A percentile compares a stretch with the other conserved stretches of the same genome.
Evolutionary conservation across 2,888 invertebrate genomes (phyloP).

Genomic region (Tribolium freemani): DNA sequence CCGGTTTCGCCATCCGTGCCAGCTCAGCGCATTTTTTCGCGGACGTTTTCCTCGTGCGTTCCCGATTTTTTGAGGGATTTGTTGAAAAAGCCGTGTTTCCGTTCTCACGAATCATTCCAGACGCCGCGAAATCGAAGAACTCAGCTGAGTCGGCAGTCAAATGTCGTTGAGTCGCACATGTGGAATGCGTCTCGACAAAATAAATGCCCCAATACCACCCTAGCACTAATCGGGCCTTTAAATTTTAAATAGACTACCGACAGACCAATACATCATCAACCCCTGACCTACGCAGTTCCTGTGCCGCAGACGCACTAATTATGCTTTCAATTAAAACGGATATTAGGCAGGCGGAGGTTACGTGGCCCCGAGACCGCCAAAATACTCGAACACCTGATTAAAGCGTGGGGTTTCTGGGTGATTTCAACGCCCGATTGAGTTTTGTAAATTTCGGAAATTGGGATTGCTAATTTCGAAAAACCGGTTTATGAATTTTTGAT

Average conservation of each 20-base stretch:
- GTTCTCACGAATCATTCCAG: constrained; percentile 43
- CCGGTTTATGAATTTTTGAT: constrained; percentile 27
- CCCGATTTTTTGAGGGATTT: constrained; percentile 13
- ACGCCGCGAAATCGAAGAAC: constrained; percentile 45
- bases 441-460: too few species aligned
- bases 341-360: background rate
- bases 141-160: constrained; percentile 39
- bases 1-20: background rate
- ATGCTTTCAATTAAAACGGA: constrained; percentile 46
- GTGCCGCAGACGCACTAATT: constrained; percentile 50
- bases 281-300: constrained; percentile 51
- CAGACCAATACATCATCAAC: constrained; percentile 48
- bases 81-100: constrained; percentile 37
- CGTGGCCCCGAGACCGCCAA: background rate
- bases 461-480: background rate
- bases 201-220: constrained; percentile 14
- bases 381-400: background rate
- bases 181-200: constrained; percentile 36
- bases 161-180: constrained; percentile 41
- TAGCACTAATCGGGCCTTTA: constrained; percentile 41
- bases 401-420: constrained; percentile 15
- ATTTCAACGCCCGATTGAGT: constrained; percentile 5
- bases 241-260: constrained; percentile 52
- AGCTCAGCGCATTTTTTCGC: constrained; percentile 12
- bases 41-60: constrained; percentile 1